Evolutionary conservation across 2,797 vertebrate genomes (phyloP).

Genomic region (Choloepus didactylus): DNA sequence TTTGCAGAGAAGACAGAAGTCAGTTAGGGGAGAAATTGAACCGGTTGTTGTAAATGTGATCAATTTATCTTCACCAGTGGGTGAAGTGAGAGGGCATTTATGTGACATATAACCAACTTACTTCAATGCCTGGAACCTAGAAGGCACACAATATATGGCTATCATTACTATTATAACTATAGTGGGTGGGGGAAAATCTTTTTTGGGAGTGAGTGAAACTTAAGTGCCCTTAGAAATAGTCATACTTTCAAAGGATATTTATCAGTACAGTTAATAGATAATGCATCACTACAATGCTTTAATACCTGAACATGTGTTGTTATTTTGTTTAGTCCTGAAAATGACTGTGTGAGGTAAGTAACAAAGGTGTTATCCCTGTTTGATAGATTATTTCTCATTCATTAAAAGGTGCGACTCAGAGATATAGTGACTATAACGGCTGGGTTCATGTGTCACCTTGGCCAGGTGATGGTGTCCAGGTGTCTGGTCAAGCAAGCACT

Average conservation of each 20-base stretch:
- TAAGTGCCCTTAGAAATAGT: conserved; percentile 28
- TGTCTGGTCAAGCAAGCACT: too few species aligned
- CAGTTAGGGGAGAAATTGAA: conserved; percentile 25
- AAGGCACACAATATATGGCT: not conserved
- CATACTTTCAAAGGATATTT: conserved; percentile 59
- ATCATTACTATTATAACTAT: not conserved
- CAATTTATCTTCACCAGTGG: not conserved
- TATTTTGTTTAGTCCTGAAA: conserved; percentile 55
- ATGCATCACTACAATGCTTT: not conserved
- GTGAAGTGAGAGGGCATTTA: not conserved
- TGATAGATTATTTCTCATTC: conserved; percentile 49
- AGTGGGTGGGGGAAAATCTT: not conserved
- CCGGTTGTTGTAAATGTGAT: not conserved
- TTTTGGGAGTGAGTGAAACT: not conserved
- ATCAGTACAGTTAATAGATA: conserved; percentile 35
- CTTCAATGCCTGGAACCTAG: not conserved
- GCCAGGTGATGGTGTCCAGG: too few species aligned
- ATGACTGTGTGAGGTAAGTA: not conserved
- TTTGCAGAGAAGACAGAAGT: conserved; percentile 32
- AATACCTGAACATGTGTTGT: not conserved
- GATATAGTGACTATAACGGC: not conserved
- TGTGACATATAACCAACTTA: not conserved
- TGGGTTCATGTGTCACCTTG: too few species aligned
- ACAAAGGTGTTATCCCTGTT: not conserved
- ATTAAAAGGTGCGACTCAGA: conserved; percentile 32